phyloP scores from a whole-genome alignment of 2,113 vertebrate genomes.

The Rhinoderma darwinii region DNA sequence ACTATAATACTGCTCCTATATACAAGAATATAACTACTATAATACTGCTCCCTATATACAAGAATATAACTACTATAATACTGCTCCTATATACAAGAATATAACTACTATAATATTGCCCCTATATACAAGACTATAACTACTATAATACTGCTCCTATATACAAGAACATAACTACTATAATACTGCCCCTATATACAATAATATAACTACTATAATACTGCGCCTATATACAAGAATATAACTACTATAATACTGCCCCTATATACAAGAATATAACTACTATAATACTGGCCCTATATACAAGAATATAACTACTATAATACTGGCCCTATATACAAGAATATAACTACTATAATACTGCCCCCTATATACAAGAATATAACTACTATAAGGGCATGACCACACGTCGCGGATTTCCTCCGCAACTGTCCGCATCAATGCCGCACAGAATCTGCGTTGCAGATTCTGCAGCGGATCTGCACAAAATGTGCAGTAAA shows the following conservation, averaged over 20 bases:
- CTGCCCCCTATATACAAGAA: background rate
- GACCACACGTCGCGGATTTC: too few species aligned
- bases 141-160: background rate
- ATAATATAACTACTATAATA: slow-evolving; percentile 13
- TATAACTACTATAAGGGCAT: slow-evolving; percentile 8
- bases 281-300: background rate
- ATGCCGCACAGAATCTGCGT: too few species aligned
- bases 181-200: background rate
- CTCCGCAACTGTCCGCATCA: too few species aligned
- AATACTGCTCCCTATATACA: background rate
- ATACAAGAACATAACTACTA: background rate
- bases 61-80: background rate
- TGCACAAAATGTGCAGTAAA: too few species aligned
- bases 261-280: background rate
- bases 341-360: background rate
- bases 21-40: slow-evolving; percentile 6
- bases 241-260: background rate
- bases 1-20: background rate
- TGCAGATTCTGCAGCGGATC: too few species aligned
- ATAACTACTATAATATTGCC: too few species aligned
- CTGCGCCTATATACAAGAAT: background rate
- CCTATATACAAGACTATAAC: background rate
- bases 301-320: background rate
- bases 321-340: background rate
- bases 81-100: too few species aligned